Base-by-base conservation (phyloP, 2,113 vertebrate genomes). In the Notothenia coriiceps region DNA sequence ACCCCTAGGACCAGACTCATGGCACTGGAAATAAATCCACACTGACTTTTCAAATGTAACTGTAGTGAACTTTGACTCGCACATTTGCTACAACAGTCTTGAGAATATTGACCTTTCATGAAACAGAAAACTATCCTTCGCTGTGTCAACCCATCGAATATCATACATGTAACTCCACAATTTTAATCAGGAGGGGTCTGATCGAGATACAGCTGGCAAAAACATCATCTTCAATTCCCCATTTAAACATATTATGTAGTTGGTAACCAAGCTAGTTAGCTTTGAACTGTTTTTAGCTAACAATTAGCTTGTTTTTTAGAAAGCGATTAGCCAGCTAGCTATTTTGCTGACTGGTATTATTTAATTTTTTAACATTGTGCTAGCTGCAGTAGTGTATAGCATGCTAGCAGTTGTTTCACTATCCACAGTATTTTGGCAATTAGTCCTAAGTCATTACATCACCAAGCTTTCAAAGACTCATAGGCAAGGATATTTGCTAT, bases 31-130 rank as follows among this genome's bases (percentile, higher is more conserved):
- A 47, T 81, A 22, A 64, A 57, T 65, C 22, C n/a, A 50, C 46
- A 17, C 51, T 25, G 59, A 74, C 82, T 75, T 77, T 61, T 69
- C 46, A 75, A 59, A 40, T 78, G 83, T 12, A 72, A 47, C 51
- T 12, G 35, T 8, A 13, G 57, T 69, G 54, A 78, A 54, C 54
- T 56, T 64, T 68, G 71, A 68, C 64, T 59, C 0, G 5, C 13
- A 68, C 40, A 64, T 44, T 33, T 65, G 49, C 25, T 7, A 59
- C 60, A 77, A 25, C 33, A 25, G 22, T 55, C n/a, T 29, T 33
- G 67, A 75, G 35, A 25, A 67, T 35, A 35, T 18, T 1, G 44
- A 64, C n/a, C 40, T 75, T 66, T 72, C 7, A 59, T 33, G 52
- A 13, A 68, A 9, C 22, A 4, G 13, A 55, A 20, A 29, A 8